phyloP scores from a whole-genome alignment of 1,140 invertebrate species.

The Pentalonia nigronervosa region DNA sequence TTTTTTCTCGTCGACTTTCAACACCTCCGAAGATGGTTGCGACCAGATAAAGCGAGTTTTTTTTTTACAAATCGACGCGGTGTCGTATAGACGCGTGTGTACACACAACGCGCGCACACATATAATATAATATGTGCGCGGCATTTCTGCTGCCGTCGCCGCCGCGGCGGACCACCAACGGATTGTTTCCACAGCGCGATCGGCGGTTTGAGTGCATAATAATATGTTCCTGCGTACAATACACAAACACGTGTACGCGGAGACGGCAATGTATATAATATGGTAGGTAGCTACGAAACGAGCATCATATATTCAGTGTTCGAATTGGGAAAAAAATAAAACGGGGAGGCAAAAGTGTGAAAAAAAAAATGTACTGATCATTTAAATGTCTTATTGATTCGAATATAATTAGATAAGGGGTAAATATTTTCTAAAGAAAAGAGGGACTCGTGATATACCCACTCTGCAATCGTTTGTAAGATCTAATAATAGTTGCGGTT shows the following conservation, averaged over 20 bases:
- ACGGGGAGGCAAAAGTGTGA: no score
- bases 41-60: conserved; percentile 49
- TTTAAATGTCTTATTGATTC: no score
- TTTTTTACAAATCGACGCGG: conserved; percentile 51
- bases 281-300: neutral
- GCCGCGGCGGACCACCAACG: neutral
- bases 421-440: no score
- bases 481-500: no score
- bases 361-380: no score
- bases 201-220: neutral
- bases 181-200: neutral
- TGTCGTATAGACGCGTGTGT: neutral
- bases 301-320: no score
- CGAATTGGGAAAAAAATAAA: no score
- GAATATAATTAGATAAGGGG: no score
- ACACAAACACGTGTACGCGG: neutral
- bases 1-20: neutral
- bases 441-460: no score
- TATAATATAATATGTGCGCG: neutral
- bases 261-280: neutral
- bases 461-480: no score
- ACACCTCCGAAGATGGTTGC: conserved; percentile 55
- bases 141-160: neutral
- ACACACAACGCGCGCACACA: neutral
- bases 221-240: neutral